phyloP scores from a whole-genome alignment of 1,140 invertebrate species.

The Drosophila pandora region DNA sequence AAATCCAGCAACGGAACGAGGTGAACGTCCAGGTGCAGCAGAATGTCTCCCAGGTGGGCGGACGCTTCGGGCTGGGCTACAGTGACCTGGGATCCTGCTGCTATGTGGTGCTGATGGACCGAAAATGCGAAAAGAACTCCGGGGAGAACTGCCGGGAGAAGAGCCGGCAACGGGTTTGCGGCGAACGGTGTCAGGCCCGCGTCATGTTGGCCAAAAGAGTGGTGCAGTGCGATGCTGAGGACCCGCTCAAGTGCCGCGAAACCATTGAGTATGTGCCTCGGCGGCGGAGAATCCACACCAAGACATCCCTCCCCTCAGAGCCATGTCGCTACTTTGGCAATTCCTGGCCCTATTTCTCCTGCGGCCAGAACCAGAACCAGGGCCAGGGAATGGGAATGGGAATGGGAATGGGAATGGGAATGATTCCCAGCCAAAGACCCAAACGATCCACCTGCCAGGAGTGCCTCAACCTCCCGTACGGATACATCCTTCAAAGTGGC shows the following conservation, averaged over 20 bases:
- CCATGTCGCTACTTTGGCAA: conserved; percentile 40
- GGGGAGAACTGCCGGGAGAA: conserved; percentile 30
- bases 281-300: conserved; percentile 20
- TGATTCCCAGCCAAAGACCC: not conserved
- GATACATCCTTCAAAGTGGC: conserved; percentile 45
- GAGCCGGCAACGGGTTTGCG: conserved; percentile 59
- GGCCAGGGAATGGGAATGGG: not conserved
- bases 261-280: conserved; percentile 63
- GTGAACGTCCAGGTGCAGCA: conserved; percentile 63
- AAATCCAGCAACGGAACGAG: conserved; percentile 53
- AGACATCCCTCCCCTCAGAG: not conserved
- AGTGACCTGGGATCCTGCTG: conserved; percentile 71
- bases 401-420: not conserved
- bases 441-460: conserved; percentile 39
- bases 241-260: conserved; percentile 47
- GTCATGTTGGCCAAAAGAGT: conserved; percentile 68
- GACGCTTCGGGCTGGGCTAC: conserved; percentile 71
- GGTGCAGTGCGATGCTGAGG: conserved; percentile 42
- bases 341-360: conserved; percentile 51
- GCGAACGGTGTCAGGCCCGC: conserved; percentile 59
- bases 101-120: conserved; percentile 46
- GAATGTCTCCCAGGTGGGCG: conserved; percentile 69
- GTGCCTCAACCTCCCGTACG: conserved; percentile 51
- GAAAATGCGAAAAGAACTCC: conserved; percentile 41
- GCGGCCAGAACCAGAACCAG: conserved; percentile 2